phyloP scores from a whole-genome alignment of 2,797 vertebrate species.

The Gymnopithys bicolor region DNA sequence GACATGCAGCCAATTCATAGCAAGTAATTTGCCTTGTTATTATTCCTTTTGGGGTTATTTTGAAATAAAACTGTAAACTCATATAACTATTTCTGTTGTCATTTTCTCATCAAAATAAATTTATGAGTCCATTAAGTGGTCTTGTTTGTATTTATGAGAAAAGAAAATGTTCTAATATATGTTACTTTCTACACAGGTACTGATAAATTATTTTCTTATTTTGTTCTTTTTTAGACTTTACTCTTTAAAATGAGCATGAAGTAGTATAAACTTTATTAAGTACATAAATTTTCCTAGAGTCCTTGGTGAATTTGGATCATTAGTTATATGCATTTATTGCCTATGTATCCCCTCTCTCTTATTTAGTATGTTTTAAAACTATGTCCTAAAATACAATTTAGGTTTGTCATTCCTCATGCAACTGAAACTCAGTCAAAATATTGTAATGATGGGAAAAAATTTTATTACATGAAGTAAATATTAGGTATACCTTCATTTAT shows the following conservation, averaged over 20 bases:
- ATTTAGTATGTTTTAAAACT: neutral
- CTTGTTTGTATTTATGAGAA: neutral
- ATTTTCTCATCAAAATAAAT: neutral
- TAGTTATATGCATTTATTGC: neutral
- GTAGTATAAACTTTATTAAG: neutral
- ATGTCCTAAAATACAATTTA: neutral
- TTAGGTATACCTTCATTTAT: neutral
- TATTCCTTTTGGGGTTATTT: neutral
- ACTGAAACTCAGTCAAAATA: neutral
- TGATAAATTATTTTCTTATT: neutral
- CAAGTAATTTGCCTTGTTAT: neutral
- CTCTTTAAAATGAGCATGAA: neutral
- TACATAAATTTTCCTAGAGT: neutral
- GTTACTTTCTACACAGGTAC: neutral
- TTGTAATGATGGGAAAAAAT: neutral
- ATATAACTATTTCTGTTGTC: neutral
- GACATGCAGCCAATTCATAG: neutral
- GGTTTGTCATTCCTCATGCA: neutral
- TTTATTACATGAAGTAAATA: neutral
- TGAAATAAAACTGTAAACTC: neutral
- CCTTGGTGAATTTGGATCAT: neutral
- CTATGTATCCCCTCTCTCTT: neutral
- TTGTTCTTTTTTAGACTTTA: neutral
- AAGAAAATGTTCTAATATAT: neutral
- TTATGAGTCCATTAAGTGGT: neutral